phyloP scores from a whole-genome alignment of 37 sponge, comb jelly and placozoan genomes.

The Chondrilla cf. caribensis region DNA sequence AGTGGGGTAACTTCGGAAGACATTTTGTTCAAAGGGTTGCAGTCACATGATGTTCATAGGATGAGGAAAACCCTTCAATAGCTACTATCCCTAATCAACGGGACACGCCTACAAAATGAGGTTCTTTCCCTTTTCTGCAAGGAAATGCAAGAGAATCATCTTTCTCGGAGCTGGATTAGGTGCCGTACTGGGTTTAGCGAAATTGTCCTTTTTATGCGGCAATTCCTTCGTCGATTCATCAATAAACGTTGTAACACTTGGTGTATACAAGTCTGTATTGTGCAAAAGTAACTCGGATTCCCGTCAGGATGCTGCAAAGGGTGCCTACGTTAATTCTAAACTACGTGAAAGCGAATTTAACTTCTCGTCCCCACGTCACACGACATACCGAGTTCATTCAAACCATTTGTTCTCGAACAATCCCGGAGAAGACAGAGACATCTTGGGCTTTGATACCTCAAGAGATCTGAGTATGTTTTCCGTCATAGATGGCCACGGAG shows the following conservation, averaged over 20 bases:
- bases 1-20: conserved; percentile 8
- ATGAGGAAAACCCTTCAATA: not conserved
- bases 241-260: not conserved
- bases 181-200: not conserved
- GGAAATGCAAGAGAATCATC: not conserved
- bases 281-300: not conserved
- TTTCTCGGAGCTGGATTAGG: not conserved
- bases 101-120: not conserved
- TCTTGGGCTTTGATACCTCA: conserved; percentile 18
- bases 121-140: not conserved
- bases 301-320: not conserved
- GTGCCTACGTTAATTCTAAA: not conserved
- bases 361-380: not conserved
- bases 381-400: conserved; percentile 10
- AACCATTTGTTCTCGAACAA: conserved; percentile 70
- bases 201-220: not conserved
- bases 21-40: too few relatives aligned
- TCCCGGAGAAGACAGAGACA: conserved; percentile 83
- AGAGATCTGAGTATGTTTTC: conserved; percentile 51
- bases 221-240: not conserved
- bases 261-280: not conserved
- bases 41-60: too few relatives aligned
- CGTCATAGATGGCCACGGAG: conserved; percentile 82
- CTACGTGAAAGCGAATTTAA: not conserved
- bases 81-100: not conserved